Percentiles rank a stretch among this genome's conserved stretches.
Evolutionary conservation across 1,140 invertebrate species (phyloP).

Genomic region (Zophobas morio): DNA sequence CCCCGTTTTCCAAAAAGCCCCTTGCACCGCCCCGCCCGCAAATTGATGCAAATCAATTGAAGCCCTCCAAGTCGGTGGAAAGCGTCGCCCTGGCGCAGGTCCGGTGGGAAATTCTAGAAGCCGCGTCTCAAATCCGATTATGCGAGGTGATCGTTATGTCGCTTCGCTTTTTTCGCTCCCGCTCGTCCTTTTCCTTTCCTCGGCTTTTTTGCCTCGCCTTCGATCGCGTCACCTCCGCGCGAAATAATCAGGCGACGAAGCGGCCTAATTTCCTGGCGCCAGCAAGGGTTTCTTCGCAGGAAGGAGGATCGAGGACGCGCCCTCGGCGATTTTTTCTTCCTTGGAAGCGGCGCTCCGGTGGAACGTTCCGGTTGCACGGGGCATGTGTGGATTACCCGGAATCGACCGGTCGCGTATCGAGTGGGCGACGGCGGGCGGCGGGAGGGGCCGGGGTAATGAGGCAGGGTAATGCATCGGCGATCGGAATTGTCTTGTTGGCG

Average conservation of each 20-base stretch:
- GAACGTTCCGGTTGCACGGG: slow-evolving; percentile 23
- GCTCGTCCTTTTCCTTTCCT: too few relatives aligned
- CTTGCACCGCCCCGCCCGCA: not conserved
- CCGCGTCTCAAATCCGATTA: slow-evolving; percentile 36
- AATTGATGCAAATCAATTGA: slow-evolving; percentile 59
- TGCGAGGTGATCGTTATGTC: slow-evolving; percentile 37
- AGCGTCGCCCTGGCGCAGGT: slow-evolving; percentile 36
- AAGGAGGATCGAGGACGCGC: slow-evolving; percentile 9
- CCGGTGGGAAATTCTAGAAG: slow-evolving; percentile 37
- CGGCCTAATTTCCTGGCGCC: slow-evolving; percentile 37
- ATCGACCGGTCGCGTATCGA: slow-evolving; percentile 39
- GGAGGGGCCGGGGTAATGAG: too few relatives aligned
- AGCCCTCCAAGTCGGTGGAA: slow-evolving; percentile 46
- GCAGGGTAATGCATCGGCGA: too few relatives aligned
- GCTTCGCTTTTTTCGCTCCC: not conserved
- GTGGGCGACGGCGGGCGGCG: not conserved
- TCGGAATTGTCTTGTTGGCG: too few relatives aligned
- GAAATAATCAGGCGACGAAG: slow-evolving; percentile 15
- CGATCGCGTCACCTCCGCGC: not conserved
- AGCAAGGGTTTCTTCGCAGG: slow-evolving; percentile 20
- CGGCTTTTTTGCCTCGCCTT: too few relatives aligned
- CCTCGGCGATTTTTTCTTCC: too few relatives aligned
- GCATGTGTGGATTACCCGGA: slow-evolving; percentile 30
- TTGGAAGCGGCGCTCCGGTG: not conserved
- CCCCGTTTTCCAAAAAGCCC: not conserved